phyloP scores from a whole-genome alignment of 2,888 invertebrate genomes.

The Lasioglossum zephyrum region DNA sequence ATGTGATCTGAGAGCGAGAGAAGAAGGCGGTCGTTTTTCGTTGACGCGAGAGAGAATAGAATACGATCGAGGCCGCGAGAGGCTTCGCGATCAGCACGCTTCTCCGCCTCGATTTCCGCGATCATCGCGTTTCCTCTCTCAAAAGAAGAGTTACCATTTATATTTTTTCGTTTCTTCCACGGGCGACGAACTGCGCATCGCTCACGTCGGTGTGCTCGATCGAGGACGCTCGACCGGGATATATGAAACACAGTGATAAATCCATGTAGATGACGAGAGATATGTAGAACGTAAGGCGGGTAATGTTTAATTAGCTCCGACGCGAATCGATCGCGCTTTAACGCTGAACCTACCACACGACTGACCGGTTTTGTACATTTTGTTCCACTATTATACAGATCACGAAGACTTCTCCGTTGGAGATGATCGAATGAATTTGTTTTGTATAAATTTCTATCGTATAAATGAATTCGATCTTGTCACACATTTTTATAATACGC shows the following conservation, averaged over 20 bases:
- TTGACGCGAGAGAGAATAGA: neutral
- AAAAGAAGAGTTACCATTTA: neutral
- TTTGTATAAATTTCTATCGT: neutral
- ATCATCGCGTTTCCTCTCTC: conserved; percentile 4
- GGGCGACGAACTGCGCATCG: conserved; percentile 1
- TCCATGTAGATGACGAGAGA: neutral
- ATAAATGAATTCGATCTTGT: neutral
- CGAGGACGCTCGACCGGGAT: neutral
- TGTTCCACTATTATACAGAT: neutral
- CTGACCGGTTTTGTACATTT: neutral
- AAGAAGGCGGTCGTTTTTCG: neutral
- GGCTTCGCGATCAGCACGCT: neutral
- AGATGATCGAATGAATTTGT: neutral
- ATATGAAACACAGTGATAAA: conserved; percentile 8
- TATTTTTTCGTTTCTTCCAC: neutral
- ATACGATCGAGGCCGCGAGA: neutral
- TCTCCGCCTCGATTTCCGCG: neutral
- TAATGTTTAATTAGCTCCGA: conserved; percentile 45
- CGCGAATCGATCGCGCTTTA: conserved; percentile 48
- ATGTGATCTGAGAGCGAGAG: neutral
- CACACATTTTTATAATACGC: neutral
- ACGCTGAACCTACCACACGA: neutral
- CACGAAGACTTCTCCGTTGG: neutral
- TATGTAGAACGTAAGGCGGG: neutral
- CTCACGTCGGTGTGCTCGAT: neutral